Conservation (phyloP, 2,797 vertebrate species). For the Premnoplex brunnescens region DNA sequence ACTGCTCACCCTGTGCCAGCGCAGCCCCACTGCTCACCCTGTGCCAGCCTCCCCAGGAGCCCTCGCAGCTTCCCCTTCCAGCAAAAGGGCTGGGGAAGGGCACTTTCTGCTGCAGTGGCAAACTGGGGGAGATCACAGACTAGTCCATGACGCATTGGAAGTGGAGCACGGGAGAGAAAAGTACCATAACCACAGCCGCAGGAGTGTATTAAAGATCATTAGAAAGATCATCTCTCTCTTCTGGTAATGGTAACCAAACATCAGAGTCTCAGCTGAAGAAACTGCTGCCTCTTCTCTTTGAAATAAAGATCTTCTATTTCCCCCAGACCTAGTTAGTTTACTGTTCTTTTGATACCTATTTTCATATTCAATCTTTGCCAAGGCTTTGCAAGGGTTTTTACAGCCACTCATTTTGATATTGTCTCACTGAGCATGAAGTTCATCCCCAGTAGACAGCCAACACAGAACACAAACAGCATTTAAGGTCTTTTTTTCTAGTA, state of each 20-base stretch:
- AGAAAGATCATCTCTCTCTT: neutral
- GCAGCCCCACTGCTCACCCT: too few species aligned
- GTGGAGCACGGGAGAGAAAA: fast-evolving
- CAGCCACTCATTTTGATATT: neutral
- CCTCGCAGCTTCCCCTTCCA: neutral
- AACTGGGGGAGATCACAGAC: neutral
- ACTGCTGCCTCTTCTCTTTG: neutral
- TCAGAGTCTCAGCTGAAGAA: neutral
- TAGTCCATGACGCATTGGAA: fast-evolving
- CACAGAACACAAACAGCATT: neutral
- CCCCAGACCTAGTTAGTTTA: neutral
- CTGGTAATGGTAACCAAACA: neutral
- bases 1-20: too few species aligned
- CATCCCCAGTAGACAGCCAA: neutral
- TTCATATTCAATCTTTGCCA: neutral
- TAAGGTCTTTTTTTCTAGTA: neutral
- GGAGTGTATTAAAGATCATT: neutral
- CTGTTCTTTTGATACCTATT: neutral
- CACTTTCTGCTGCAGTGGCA: neutral
- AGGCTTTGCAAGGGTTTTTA: neutral
- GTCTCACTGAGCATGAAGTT: neutral
- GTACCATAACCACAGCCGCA: fast-evolving
- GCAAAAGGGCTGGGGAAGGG: neutral
- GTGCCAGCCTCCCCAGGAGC: neutral
- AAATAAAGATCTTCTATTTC: neutral